These are phyloP conservation scores for Phaenicophaeus curvirostris DNA, from an alignment of 2,797 vertebrate genomes.

Conservation along the genomic window DNA sequence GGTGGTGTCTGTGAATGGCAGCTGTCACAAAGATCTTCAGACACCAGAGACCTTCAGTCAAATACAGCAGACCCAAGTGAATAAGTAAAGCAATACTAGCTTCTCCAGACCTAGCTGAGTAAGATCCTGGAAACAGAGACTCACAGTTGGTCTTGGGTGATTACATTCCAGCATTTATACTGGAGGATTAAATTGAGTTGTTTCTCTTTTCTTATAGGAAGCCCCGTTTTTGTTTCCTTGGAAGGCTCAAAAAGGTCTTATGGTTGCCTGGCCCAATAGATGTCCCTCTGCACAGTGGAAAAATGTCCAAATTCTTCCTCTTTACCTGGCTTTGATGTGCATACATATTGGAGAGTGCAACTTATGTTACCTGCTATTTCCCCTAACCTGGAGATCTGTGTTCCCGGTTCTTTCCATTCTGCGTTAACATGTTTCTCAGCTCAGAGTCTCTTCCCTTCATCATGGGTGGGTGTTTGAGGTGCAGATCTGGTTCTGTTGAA, in stretches of 20 bases:
- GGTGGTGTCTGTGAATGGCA: not conserved
- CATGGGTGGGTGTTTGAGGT: fast-evolving
- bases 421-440: not conserved
- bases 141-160: not conserved
- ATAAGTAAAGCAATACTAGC: not conserved
- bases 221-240: not conserved
- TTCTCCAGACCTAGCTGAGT: not conserved
- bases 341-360: not conserved
- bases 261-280: not conserved
- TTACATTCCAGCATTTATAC: not conserved
- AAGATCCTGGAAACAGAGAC: not conserved
- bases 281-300: not conserved
- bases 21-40: not conserved
- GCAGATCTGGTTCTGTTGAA: not conserved
- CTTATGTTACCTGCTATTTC: not conserved
- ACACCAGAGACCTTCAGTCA: not conserved
- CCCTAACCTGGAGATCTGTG: not conserved
- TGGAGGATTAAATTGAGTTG: not conserved
- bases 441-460: not conserved
- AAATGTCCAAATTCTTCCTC: not conserved
- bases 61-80: not conserved
- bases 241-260: not conserved
- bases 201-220: not conserved
- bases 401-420: not conserved
- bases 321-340: not conserved